Base-by-base conservation (phyloP, 2,113 vertebrate species). In the Oncorhynchus tshawytscha region DNA sequence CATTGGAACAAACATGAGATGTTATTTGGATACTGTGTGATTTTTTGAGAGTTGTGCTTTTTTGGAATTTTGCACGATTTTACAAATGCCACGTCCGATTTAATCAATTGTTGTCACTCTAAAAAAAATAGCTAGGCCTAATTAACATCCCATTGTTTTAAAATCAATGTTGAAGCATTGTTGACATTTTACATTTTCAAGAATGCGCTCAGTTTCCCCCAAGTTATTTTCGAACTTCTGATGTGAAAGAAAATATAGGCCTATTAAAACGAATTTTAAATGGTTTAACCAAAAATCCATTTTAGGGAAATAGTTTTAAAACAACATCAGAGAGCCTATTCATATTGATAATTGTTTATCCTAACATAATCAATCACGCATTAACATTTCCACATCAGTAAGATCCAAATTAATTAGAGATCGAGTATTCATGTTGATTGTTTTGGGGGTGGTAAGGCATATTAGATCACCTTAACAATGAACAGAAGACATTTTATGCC, bases 81-180 rank as follows among this genome's bases (percentile, higher is more conserved):
- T 9, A 60, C 45, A 72, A 83, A 73, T 27, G 51, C 16, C 51
- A 54, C 51, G 51, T 54, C 13, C 3, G 85, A 90, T 85, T 85
- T 20, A 84, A 88, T 88, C 83, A 84, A 2, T 7, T 57, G 54
- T 71, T 70, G n/a, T 81, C 83, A 81, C 5, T 27, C 18, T 3
- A 13, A 69, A 79, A 71, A 25, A 7, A 54, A 66, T 13, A 62
- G 22, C 5, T 31, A 62, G 7, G n/a, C 20, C 7, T 8, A 62
- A 22, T 9, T 62, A 62, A n/a, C 7, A n/a, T 62, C 5, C 2
- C 2, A n/a, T 22, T n/a, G 59, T 62, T 62, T 62, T 2, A 22
- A 16, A 62, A 24, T 54, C 13, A 54, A 5, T 54, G 15, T 54
- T 54, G 12, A 54, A 54, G 51, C 51, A 16, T 54, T 16, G 51